These are phyloP conservation scores for Parascotia fuliginaria DNA, from an alignment of 2,888 invertebrate genomes.

Conservation along the genomic window DNA sequence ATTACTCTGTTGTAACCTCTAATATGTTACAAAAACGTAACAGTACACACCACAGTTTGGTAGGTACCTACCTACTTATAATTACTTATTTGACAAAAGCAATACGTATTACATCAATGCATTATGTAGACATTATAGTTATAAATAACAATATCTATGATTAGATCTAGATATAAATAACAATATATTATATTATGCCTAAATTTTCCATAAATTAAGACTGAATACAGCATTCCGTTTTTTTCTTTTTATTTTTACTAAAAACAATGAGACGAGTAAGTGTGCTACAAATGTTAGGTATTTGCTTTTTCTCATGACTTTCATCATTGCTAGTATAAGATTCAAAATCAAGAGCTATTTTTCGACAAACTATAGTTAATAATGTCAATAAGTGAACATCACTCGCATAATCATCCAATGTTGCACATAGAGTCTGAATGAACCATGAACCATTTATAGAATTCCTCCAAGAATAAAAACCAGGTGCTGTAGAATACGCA, in stretches of 20 bases:
- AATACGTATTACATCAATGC: too few species aligned
- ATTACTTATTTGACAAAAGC: too few species aligned
- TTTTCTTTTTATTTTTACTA: slow-evolving; percentile 54
- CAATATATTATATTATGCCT: background rate
- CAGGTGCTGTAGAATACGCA: slow-evolving; percentile 98
- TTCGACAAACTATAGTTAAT: slow-evolving; percentile 93
- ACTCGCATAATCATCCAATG: slow-evolving; percentile 89
- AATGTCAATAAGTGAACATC: slow-evolving; percentile 93
- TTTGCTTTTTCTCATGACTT: slow-evolving; percentile 96
- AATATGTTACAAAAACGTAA: too few species aligned
- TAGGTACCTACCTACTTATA: too few species aligned
- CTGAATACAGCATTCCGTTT: background rate
- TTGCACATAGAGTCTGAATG: slow-evolving; percentile 95
- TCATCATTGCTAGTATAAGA: slow-evolving; percentile 90
- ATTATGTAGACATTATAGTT: too few species aligned
- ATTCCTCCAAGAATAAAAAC: slow-evolving; percentile 97
- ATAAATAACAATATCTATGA: too few species aligned
- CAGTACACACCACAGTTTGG: too few species aligned
- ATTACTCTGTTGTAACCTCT: too few species aligned
- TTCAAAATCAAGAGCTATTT: slow-evolving; percentile 95
- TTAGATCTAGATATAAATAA: too few species aligned
- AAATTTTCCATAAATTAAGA: background rate
- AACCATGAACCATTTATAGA: slow-evolving; percentile 98
- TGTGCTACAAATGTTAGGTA: slow-evolving; percentile 96
- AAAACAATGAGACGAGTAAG: slow-evolving; percentile 93